Evolutionary conservation across 2,888 invertebrate species (phyloP), one percentile per base, ranked within the genome.

Genomic region (Agrilus cyanescens): DNA sequence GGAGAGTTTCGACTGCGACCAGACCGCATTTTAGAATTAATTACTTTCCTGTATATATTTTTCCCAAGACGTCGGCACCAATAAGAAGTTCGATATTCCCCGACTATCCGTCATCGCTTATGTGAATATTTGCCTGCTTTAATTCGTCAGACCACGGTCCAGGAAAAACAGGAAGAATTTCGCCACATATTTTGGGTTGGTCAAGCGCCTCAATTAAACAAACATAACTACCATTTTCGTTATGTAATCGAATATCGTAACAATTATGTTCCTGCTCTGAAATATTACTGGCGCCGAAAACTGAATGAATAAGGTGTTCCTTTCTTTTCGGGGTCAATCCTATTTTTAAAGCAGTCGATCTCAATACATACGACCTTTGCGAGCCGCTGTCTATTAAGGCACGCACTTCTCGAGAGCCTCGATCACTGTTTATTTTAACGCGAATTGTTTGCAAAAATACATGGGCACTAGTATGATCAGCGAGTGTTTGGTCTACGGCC

Each of bases 61-160:
- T 53, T 6, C 53, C 57, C 4, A 47, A 45, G n/a, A 53, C 38
- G 46, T 56, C 56, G 2, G 53, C 50, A 12, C 54, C 56, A 12
- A 57, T 54, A 7, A 53, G 40, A 16, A 57, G 30, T 14, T 50
- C 45, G 12, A 56, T 50, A 1, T 46, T 25, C 8, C 46, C 45
- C 38, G 35, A 10, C 16, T 16, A 30, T 13, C 30, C 31, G 40
- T 50, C 50, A 18, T 25, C 18, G 18, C 18, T 18, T 18, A 18
- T 18, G 18, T 18, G 12, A 16, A 48, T 45, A 25, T 38, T 40
- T n/a, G 38, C 31, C 2, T 33, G 25, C 7, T 38, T 15, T 12
- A 48, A 25, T 39, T 51, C 46, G 7, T 41, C 12, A 12, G 41
- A 31, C 50, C 50, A 53, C 12, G 44, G 35, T 20, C 46, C 48